Evolutionary conservation across 2,888 invertebrate species (phyloP).

Genomic region (Cantharis flavilabris): DNA sequence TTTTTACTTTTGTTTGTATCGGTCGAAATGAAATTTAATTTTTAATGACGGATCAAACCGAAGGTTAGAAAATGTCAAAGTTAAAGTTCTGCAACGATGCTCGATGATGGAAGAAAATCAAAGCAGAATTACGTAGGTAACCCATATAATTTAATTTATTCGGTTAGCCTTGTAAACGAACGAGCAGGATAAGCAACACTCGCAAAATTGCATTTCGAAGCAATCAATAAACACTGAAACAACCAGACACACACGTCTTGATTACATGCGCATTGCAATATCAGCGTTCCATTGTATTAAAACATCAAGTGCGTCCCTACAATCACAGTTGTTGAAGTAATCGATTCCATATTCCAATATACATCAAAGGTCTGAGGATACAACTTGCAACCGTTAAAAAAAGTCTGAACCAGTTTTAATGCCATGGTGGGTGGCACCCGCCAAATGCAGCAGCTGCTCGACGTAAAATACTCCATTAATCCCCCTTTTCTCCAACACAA

Average conservation of each 20-base stretch:
- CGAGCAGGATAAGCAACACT: slow-evolving; percentile 17
- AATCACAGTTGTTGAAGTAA: background rate
- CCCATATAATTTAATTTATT: slow-evolving; percentile 12
- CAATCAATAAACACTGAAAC: slow-evolving; percentile 38
- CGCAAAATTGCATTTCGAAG: slow-evolving; percentile 39
- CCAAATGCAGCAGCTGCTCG: slow-evolving; percentile 19
- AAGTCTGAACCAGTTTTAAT: slow-evolving; percentile 27
- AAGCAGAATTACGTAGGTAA: background rate
- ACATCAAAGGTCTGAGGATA: background rate
- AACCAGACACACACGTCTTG: slow-evolving; percentile 32
- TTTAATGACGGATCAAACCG: background rate
- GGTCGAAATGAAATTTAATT: background rate
- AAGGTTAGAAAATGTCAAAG: background rate
- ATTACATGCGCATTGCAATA: slow-evolving; percentile 21
- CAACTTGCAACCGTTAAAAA: slow-evolving; percentile 24
- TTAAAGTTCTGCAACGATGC: background rate
- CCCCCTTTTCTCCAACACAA: background rate
- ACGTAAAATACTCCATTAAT: slow-evolving; percentile 11
- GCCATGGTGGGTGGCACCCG: slow-evolving; percentile 30
- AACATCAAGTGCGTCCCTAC: background rate
- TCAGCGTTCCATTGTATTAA: slow-evolving; percentile 1
- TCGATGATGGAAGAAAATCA: background rate
- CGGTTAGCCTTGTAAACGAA: slow-evolving; percentile 31
- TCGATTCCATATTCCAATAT: background rate
- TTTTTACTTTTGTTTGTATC: background rate